Conservation (phyloP, 1,140 invertebrate species). For the Lucilia cuprina region DNA sequence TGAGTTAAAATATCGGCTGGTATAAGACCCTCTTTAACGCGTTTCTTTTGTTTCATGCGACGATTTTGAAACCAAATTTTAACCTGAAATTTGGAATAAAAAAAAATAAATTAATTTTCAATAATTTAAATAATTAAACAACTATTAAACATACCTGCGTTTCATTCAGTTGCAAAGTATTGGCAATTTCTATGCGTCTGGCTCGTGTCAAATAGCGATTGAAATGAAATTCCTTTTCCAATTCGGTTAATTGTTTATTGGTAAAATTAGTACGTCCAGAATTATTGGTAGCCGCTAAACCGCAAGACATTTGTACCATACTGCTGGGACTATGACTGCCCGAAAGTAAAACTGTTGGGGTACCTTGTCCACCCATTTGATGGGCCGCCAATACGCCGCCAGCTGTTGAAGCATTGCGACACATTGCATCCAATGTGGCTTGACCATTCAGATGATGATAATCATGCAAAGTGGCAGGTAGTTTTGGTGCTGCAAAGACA, state of each 20-base stretch:
- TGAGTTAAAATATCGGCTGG: conserved; percentile 66
- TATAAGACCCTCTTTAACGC: conserved; percentile 89
- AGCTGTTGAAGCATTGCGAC: conserved; percentile 46
- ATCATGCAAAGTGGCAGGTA: conserved; percentile 66
- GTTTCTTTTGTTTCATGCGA: conserved; percentile 93
- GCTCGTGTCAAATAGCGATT: conserved; percentile 98
- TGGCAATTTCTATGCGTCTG: conserved; percentile 96
- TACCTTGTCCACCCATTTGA: conserved; percentile 26
- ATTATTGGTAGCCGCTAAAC: conserved; percentile 69
- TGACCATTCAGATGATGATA: conserved; percentile 59
- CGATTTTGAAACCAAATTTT: conserved; percentile 94
- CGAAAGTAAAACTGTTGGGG: not conserved
- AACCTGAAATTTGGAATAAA: conserved; percentile 66
- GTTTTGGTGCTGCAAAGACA: conserved; percentile 69
- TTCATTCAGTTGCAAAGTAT: conserved; percentile 94
- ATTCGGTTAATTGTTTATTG: conserved; percentile 97
- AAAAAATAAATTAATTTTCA: not conserved
- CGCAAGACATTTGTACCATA: conserved; percentile 44
- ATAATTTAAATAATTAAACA: too few species aligned
- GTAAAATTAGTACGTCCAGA: conserved; percentile 97
- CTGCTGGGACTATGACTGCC: conserved; percentile 42
- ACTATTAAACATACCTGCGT: conserved; percentile 74
- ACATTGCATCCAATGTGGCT: conserved; percentile 47
- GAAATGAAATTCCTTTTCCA: conserved; percentile 99
- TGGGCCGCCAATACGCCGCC: conserved; percentile 34